Base-by-base conservation (phyloP, 2,797 vertebrate species). In the Hypotaenidia philippensis region DNA sequence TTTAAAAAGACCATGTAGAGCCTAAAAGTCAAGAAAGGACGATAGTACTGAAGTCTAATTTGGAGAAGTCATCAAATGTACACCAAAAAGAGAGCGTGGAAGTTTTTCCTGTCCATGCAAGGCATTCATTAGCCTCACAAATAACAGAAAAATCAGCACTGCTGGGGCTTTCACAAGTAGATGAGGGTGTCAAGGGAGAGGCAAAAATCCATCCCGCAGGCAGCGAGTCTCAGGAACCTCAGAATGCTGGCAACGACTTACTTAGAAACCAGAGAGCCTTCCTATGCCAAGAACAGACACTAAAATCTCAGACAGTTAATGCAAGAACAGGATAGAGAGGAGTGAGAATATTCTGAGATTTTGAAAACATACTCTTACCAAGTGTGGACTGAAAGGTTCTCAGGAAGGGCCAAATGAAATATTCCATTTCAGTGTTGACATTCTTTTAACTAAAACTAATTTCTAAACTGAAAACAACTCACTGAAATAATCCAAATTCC, bases 361-460 rank as follows among this genome's bases (percentile, higher is more conserved):
- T 68, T 95, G 90, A 94, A 96, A 96, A 94, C 87, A 92, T 79
- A 81, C 72, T 90, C 93, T 94, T 57, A 93, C 82, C 92, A 81
- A 96, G 85, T 72, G 72, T 72, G 72, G 85, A 93, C 94, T 94
- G 90, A 94, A 88, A 90, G 50, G 59, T 94, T 90, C 91, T 95
- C 91, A 93, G 90, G 89, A 91, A 94, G 72, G 93, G 95, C 88
- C 96, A 97, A 94, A 95, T 86, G 89, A 95, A 97, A 96, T 95
- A 95, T 90, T 94, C 93, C 94, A 88, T 94, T 90, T 77, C 85
- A 53, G 49, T 93, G 90, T 88, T 93, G 93, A 93, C 94, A 91
- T 96, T 96, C 80, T 96, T 96, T 90, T 88, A 74, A 93, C 66
- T 91, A 87, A 91, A 94, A 94, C 87, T 88, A 77, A 86, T 93